Evolutionary conservation across 1,140 invertebrate genomes (phyloP), one percentile per base, ranked within the genome.

Genomic region (Listronotus oregonensis): DNA sequence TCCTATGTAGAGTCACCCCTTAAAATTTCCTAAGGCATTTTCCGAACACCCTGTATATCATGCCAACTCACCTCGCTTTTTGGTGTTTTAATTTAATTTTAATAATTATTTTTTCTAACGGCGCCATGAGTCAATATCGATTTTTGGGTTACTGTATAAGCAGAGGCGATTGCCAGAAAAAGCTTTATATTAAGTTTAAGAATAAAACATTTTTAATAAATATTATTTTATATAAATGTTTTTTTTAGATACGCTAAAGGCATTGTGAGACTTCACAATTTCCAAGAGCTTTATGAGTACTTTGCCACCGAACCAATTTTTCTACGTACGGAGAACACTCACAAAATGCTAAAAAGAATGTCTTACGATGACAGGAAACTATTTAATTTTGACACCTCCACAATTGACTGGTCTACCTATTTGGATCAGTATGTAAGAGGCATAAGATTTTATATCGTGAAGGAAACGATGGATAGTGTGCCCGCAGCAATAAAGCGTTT

Each of bases 221-320:
- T n/a, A n/a, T n/a, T n/a, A n/a, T n/a, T n/a, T n/a, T n/a, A n/a
- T n/a, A n/a, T n/a, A n/a, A n/a, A n/a, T n/a, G n/a, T n/a, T n/a
- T 60, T 61, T 59, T 80, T 80, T 17, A 79, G 71, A 63, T 61
- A 0, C n/a, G 32, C 5, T 8, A 37, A 44, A 51, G 34, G 34
- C 11, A 91, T 92, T 71, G 82, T 82, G 14, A 90, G 89, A 74
- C 85, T 94, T 42, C 83, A 88, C 61, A 87, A 89, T 74, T 88
- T 91, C 51, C 84, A 87, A 15, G 80, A 82, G n/a, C 85, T 87
- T 3, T 80, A 93, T 14, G 83, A 87, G 40, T 93, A 87, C 74
- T 94, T 94, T 74, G 85, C 86, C 17, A 81, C 83, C 0, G 80
- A 85, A 44, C 80, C 89, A 68, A 94, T 91, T 86, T 82, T 84